A percentile compares a stretch with the other conserved stretches of the same genome.
Evolutionary conservation across 2,797 vertebrate genomes (phyloP).

Genomic region (Melanotaenia nigrans): DNA sequence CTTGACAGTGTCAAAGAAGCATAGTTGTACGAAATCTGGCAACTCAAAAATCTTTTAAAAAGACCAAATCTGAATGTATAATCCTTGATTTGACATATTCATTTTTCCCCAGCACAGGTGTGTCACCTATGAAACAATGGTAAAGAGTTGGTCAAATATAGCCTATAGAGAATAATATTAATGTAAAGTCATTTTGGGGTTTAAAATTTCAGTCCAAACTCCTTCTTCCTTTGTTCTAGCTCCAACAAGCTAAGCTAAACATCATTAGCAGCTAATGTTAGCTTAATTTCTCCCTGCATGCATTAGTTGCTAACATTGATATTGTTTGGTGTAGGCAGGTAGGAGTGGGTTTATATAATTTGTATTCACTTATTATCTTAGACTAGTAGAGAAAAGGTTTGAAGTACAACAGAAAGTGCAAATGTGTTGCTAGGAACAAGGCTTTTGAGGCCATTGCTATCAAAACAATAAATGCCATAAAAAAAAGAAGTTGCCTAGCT

Average conservation of each 20-base stretch:
- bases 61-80: background rate
- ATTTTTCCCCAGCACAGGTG: too few species aligned
- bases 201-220: background rate
- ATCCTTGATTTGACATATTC: too few species aligned
- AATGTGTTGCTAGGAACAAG: too few species aligned
- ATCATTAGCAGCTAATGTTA: background rate
- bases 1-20: too few species aligned
- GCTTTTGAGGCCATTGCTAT: too few species aligned
- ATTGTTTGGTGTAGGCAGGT: background rate
- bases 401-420: too few species aligned
- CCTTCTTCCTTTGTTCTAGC: background rate
- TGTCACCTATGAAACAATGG: background rate
- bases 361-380: background rate
- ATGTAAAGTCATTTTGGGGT: background rate
- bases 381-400: background rate
- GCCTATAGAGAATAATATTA: background rate
- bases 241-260: background rate
- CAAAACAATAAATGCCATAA: too few species aligned
- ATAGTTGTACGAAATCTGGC: background rate
- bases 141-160: background rate
- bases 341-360: background rate
- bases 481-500: too few species aligned
- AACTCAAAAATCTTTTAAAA: too few species aligned
- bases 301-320: background rate
- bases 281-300: background rate